These are phyloP conservation scores for Pentamera pediparva DNA, from an alignment of 53 echinoderm and acorn worm genomes.

Conservation along the genomic window DNA sequence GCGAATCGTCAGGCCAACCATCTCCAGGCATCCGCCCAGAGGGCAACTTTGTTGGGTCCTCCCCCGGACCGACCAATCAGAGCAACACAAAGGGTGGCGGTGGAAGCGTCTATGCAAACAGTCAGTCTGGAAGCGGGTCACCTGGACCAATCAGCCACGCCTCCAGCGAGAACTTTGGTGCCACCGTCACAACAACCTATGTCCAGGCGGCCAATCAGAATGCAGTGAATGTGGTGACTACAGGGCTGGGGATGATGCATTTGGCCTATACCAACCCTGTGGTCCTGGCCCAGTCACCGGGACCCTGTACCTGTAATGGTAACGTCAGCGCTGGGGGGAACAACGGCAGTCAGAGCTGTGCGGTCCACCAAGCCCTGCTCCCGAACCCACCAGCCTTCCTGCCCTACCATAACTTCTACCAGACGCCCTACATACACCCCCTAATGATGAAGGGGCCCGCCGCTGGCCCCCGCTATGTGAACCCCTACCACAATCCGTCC, in stretches of 20 bases:
- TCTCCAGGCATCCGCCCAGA: conserved; percentile 6
- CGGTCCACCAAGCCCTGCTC: conserved; percentile 38
- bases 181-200: conserved; percentile 26
- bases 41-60: not conserved
- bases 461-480: conserved; percentile 20
- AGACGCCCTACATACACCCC: conserved; percentile 34
- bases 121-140: not conserved
- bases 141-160: conserved; percentile 6
- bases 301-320: not conserved
- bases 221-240: conserved; percentile 35
- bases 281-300: not conserved
- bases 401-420: conserved; percentile 64
- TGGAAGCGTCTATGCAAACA: not conserved
- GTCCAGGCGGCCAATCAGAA: conserved; percentile 47
- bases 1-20: conserved; percentile 7
- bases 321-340: conserved; percentile 8
- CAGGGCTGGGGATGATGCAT: conserved; percentile 16
- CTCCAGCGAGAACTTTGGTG: conserved; percentile 1
- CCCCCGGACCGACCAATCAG: not conserved
- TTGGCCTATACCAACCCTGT: not conserved
- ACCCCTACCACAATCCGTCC: not conserved
- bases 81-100: not conserved
- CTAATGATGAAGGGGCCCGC: conserved; percentile 37
- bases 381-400: conserved; percentile 28
- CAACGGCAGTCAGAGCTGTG: conserved; percentile 18